Evolutionary conservation across 1,140 invertebrate genomes (phyloP), one percentile per base, ranked within the genome.

Genomic region (Diplogasteroides magnus): DNA sequence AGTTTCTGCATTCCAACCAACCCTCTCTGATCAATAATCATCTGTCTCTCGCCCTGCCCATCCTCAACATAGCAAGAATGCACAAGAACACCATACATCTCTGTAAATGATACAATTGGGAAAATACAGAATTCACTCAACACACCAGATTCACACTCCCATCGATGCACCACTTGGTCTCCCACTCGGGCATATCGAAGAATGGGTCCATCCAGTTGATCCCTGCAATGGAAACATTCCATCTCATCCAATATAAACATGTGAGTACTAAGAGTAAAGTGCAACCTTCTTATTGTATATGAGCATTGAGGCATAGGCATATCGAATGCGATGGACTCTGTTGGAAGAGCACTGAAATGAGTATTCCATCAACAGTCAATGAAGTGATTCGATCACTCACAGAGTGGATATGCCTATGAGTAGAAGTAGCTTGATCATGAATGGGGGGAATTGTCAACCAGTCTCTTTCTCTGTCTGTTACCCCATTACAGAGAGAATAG

Each of bases 21-120:
- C 69, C 80, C 80, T 31, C 71, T 60, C 57, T 83, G 75, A 69
- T 82, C 80, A 37, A 82, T 74, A 29, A 82, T 76, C 65, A 68
- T 61, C 31, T 69, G 61, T 60, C 77, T 77, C 29, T 81, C 80
- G 6, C 80, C 80, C 67, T 83, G 82, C 26, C 81, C 80, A 69
- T 82, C 80, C 71, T 82, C 80, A 14, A 82, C 80, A 64, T 59
- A 82, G 64, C 80, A 82, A 55, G 60, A 74, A 62, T 82, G 80
- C 32, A 82, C 80, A 11, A 82, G 62, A 31, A 82, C 63, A 56
- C 80, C 80, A 67, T 81, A 81, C 1, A 72, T 67, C 29, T 81
- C 78, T 77, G 63, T 68, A 74, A 61, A 27, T 2, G 31, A 63
- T 32, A 62, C 15, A 68, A 72, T 48, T 48, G 6, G 19, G 19